Evolutionary conservation across 2,888 invertebrate genomes (phyloP).

Genomic region (Dasysyrphus tricinctus): DNA sequence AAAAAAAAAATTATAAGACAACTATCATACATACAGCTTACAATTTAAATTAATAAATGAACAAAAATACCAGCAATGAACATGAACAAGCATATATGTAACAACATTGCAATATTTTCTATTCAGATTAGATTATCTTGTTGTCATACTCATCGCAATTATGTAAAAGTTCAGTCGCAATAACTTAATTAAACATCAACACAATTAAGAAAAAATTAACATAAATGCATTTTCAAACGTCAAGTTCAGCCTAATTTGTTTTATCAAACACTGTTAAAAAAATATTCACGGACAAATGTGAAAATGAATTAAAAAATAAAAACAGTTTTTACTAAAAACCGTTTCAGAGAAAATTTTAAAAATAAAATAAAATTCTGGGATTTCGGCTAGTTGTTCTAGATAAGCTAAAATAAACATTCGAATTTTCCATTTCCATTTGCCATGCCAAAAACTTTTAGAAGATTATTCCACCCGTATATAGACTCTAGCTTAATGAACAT

Average conservation of each 20-base stretch:
- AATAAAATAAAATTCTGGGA: no score
- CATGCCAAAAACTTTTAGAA: no score
- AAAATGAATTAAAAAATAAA: no score
- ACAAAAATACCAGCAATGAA: neutral
- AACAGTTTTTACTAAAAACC: no score
- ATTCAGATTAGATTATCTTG: slow-evolving; percentile 34
- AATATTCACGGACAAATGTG: neutral
- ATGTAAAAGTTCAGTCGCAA: slow-evolving; percentile 17
- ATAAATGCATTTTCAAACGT: neutral
- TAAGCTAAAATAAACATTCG: no score
- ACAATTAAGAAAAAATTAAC: slow-evolving; percentile 14
- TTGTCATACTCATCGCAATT: slow-evolving; percentile 41
- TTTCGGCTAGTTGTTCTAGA: no score
- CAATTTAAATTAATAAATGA: slow-evolving; percentile 51
- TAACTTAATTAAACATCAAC: slow-evolving; percentile 52
- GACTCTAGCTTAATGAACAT: no score
- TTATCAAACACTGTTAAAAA: neutral
- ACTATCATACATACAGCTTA: slow-evolving; percentile 8
- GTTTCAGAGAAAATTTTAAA: no score
- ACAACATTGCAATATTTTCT: neutral
- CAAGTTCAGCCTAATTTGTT: neutral
- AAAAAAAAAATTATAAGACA: neutral
- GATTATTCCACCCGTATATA: no score
- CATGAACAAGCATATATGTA: slow-evolving; percentile 32
- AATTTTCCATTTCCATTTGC: no score